Conservation (phyloP, 2,888 invertebrate species). For the Bugula neritina region DNA sequence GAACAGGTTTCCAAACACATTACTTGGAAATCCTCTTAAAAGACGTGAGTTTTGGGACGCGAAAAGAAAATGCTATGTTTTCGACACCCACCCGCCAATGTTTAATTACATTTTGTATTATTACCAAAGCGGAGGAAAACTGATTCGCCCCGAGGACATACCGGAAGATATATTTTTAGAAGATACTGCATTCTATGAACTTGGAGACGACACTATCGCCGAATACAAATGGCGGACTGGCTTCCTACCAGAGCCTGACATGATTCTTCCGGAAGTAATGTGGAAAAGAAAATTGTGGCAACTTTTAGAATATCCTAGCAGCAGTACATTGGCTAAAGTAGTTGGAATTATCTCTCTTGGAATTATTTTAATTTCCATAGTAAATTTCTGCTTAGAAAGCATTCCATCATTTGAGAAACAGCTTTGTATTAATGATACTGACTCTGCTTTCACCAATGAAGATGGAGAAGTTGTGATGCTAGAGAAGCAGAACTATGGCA, state of each 20-base stretch:
- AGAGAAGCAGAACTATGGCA: conserved; percentile 35
- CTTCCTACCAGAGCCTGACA: conserved; percentile 42
- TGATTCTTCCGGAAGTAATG: conserved; percentile 41
- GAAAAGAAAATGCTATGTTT: conserved; percentile 45
- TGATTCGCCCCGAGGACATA: conserved; percentile 54
- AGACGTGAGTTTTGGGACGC: conserved; percentile 45
- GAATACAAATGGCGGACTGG: conserved; percentile 54
- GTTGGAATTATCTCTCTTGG: conserved; percentile 53
- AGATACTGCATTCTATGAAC: conserved; percentile 54
- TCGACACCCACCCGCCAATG: conserved; percentile 49
- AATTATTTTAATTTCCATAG: conserved; percentile 54
- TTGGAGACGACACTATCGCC: conserved; percentile 51
- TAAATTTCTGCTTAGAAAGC: conserved; percentile 56
- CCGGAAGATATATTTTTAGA: conserved; percentile 55
- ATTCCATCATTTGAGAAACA: conserved; percentile 48
- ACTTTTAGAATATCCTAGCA: conserved; percentile 54
- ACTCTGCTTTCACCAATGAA: neutral
- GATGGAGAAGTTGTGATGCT: neutral
- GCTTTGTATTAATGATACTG: conserved; percentile 38
- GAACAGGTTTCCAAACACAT: conserved; percentile 46
- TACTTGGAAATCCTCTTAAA: conserved; percentile 45
- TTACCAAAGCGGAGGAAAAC: conserved; percentile 53
- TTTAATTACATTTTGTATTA: conserved; percentile 51
- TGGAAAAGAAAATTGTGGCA: conserved; percentile 49
- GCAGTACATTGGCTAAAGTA: conserved; percentile 49